Evolutionary conservation across 2,888 invertebrate genomes (phyloP).

Genomic region (Metacarcinus magister): DNA sequence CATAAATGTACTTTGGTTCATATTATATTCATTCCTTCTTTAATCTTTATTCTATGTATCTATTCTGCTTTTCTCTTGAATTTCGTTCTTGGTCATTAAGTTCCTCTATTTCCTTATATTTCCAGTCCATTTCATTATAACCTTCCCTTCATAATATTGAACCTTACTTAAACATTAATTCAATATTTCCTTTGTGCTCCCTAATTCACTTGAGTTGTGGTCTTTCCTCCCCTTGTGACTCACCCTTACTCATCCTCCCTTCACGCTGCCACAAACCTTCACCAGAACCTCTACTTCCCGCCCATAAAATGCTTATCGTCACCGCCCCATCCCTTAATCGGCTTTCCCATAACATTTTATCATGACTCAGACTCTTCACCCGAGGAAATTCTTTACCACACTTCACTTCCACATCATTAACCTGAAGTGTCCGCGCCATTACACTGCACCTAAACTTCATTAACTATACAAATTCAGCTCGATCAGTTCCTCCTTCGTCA

Average conservation of each 20-base stretch:
- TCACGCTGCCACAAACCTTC: background rate
- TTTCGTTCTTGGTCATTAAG: too few species aligned
- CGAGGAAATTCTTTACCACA: conserved; percentile 33
- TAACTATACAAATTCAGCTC: background rate
- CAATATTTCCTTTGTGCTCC: background rate
- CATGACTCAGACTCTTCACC: background rate
- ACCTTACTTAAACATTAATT: background rate
- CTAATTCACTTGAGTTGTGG: background rate
- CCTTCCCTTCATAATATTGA: too few species aligned
- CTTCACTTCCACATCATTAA: conserved; percentile 41
- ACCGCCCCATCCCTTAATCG: conserved; percentile 31
- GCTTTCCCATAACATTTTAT: conserved; percentile 41
- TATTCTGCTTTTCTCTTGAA: too few species aligned
- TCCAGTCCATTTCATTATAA: too few species aligned
- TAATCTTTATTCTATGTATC: too few species aligned
- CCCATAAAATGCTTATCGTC: conserved; percentile 14
- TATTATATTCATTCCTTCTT: too few species aligned
- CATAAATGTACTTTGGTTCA: too few species aligned
- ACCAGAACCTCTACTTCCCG: background rate
- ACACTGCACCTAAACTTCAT: background rate
- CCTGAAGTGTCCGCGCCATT: conserved; percentile 1
- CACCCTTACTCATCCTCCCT: background rate
- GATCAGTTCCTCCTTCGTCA: background rate
- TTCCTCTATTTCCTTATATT: too few species aligned
- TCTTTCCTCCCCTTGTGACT: background rate